phyloP scores from a whole-genome alignment of 2,797 vertebrate genomes.

The Sebastes baramenuke region DNA sequence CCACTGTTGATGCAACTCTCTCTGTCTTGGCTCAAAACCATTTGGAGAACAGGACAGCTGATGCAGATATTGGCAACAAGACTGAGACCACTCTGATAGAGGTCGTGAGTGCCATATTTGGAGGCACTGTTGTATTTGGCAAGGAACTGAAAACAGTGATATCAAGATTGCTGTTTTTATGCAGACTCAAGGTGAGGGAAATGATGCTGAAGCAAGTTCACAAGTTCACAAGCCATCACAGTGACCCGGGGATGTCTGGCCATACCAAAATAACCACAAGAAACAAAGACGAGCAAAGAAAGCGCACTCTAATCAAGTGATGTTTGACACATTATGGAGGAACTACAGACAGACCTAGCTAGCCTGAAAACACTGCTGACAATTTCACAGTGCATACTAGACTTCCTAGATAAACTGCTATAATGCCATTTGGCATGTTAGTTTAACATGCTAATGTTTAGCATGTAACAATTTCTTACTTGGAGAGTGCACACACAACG shows the following conservation, averaged over 20 bases:
- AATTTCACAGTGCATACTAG: not conserved
- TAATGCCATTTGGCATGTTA: not conserved
- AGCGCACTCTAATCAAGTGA: not conserved
- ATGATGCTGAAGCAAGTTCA: not conserved
- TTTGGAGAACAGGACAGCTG: not conserved
- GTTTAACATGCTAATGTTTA: not conserved
- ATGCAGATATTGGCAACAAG: not conserved
- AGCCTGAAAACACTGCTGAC: not conserved
- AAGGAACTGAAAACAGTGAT: not conserved
- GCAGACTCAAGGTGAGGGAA: slow-evolving; percentile 10
- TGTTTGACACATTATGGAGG: not conserved
- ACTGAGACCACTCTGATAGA: not conserved
- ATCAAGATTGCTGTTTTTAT: slow-evolving; percentile 10
- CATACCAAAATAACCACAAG: not conserved
- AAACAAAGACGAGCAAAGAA: not conserved
- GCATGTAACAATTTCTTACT: not conserved
- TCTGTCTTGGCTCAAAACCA: not conserved
- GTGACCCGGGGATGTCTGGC: not conserved
- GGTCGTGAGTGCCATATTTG: not conserved
- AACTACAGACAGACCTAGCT: not conserved
- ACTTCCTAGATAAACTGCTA: not conserved
- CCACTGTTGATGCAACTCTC: not conserved
- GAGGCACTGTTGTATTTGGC: not conserved
- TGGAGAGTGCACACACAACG: not conserved
- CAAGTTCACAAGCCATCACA: not conserved